Base-by-base conservation (phyloP, 2,888 invertebrate genomes). In the Colletes collaris region DNA sequence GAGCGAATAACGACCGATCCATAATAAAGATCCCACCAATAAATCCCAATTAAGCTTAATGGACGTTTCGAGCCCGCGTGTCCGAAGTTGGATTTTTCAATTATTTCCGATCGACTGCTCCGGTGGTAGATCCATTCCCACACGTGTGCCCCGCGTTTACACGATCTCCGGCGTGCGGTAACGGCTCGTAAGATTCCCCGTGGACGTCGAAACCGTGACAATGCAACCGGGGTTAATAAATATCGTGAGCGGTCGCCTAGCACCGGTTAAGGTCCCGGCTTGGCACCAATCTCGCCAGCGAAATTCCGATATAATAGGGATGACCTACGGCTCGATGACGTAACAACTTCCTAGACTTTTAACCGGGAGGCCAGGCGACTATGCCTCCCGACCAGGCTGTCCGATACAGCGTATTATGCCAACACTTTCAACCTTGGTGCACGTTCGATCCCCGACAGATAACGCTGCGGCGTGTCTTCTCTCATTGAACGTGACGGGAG, bases 221-320 rank as follows among this genome's bases (percentile, higher is more conserved):
- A 83, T 83, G 84, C 79, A 87, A 81, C 83, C 79, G 83, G 86
- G 89, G 91, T 90, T 92, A 91, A 90, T 90, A 90, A 90, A 88
- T 88, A 91, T 90, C 89, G 89, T 90, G 86, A 84, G 79, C 76
- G 81, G 68, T 77, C 74, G 73, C 68, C 78, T 70, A 66, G 75
- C 69, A 81, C 81, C 82, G 84, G 87, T 83, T 86, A 83, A 85
- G 84, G 84, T 82, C 83, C 69, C 68, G 68, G 71, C 76, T 75
- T 81, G 83, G 66, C 83, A 80, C 80, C 84, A 85, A 85, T 82
- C 81, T 84, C 87, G 85, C 84, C 84, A 75, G 88, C 81, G 81
- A 89, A 91, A 92, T 92, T 91, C 92, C 91, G 81, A 89, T 90
- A 90, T 92, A 92, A 92, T 92, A 87, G 88, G 87, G 89, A 90